A percentile compares a stretch with the other conserved stretches of the same genome.
phyloP scores from a whole-genome alignment of 1,140 invertebrate species.

The Calliopsis andreniformis region DNA sequence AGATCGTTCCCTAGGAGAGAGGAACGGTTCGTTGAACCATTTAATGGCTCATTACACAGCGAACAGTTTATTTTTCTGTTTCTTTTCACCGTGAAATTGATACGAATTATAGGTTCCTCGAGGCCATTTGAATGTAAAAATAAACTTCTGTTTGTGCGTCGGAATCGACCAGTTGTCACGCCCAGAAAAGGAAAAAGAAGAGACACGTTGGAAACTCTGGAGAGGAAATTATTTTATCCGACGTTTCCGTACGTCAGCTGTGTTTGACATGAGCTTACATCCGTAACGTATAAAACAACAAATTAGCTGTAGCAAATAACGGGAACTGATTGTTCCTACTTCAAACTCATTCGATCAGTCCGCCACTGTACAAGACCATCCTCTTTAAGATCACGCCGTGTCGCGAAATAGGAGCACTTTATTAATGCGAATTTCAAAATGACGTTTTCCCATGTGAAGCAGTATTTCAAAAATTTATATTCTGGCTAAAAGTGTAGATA shows the following conservation, averaged over 20 bases:
- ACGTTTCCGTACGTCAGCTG: not conserved
- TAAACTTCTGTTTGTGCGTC: not conserved
- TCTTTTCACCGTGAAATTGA: not conserved
- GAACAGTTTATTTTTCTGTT: slow-evolving; percentile 8
- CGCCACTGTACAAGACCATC: not conserved
- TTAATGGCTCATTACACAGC: slow-evolving; percentile 18
- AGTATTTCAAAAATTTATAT: no score
- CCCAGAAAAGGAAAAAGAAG: not conserved
- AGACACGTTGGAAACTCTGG: not conserved
- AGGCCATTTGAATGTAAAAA: slow-evolving; percentile 25
- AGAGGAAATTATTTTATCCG: not conserved
- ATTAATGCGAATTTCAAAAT: not conserved
- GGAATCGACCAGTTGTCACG: slow-evolving; percentile 19
- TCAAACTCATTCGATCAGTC: no score
- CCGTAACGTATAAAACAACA: no score
- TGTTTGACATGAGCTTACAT: not conserved
- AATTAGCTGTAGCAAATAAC: no score
- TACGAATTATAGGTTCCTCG: slow-evolving; percentile 18
- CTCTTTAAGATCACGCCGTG: slow-evolving; percentile 6
- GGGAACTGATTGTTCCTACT: no score
- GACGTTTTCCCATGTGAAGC: no score
- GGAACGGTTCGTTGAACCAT: slow-evolving; percentile 34
- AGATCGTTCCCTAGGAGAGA: slow-evolving; percentile 12
- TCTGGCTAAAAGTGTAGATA: no score
- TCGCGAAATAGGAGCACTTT: not conserved